Evolutionary conservation across 1,140 invertebrate genomes (phyloP).

Genomic region (Zaprionus ornatus): DNA sequence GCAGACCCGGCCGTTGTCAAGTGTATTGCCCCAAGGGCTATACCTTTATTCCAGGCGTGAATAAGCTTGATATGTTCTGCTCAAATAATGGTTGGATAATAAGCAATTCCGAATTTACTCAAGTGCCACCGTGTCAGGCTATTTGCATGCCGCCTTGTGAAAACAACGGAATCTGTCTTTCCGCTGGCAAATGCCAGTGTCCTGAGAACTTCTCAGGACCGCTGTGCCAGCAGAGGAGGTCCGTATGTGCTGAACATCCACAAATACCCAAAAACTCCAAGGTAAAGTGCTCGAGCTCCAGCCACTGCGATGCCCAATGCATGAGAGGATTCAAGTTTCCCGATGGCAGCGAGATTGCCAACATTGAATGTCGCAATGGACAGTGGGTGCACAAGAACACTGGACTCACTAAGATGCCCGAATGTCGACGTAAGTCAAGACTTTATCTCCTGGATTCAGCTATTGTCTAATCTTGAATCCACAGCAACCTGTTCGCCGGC

Average conservation of each 20-base stretch:
- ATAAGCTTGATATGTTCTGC: slow-evolving; percentile 85
- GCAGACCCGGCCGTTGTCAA: slow-evolving; percentile 83
- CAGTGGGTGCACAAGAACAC: slow-evolving; percentile 85
- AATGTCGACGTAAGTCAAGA: slow-evolving; percentile 86
- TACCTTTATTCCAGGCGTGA: slow-evolving; percentile 86
- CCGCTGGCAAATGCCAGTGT: slow-evolving; percentile 89
- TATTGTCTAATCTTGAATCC: slow-evolving; percentile 1
- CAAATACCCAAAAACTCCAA: slow-evolving; percentile 87
- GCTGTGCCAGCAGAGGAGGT: slow-evolving; percentile 90
- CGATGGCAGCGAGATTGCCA: slow-evolving; percentile 86
- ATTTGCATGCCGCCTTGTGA: slow-evolving; percentile 89
- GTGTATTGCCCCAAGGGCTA: slow-evolving; percentile 85
- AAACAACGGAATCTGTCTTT: slow-evolving; percentile 91
- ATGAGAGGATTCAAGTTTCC: slow-evolving; percentile 87
- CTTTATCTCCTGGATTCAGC: neutral
- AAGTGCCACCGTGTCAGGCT: slow-evolving; percentile 87
- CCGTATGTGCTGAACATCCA: slow-evolving; percentile 88
- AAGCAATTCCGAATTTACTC: slow-evolving; percentile 83
- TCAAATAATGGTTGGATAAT: slow-evolving; percentile 86
- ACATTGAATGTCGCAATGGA: slow-evolving; percentile 87
- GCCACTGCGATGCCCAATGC: slow-evolving; percentile 86
- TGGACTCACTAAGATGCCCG: slow-evolving; percentile 85
- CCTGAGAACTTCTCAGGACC: slow-evolving; percentile 89
- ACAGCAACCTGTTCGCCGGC: slow-evolving; percentile 89
- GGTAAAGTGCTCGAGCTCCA: slow-evolving; percentile 85